phyloP scores from a whole-genome alignment of 2,113 vertebrate genomes.

The Globicephala melas region DNA sequence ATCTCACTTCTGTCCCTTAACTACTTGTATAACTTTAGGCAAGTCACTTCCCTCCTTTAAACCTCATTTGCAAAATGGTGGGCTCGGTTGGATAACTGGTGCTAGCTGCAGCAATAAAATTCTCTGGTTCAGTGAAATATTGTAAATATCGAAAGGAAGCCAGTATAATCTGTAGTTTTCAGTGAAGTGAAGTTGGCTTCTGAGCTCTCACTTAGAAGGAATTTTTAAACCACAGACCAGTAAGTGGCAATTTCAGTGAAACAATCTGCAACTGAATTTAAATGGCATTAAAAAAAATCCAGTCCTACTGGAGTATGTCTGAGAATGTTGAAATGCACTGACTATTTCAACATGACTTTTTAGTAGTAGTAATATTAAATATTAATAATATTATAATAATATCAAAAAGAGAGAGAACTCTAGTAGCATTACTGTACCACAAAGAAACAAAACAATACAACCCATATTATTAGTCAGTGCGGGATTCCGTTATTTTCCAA shows the following conservation, averaged over 20 bases:
- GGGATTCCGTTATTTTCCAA: not conserved
- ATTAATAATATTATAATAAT: not conserved
- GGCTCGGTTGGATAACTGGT: not conserved
- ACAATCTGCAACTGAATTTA: not conserved
- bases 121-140: not conserved
- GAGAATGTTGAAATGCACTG: not conserved
- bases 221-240: slow-evolving; percentile 45
- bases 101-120: not conserved
- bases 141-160: slow-evolving; percentile 22
- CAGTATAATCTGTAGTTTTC: not conserved
- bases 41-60: not conserved
- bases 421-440: not conserved
- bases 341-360: not conserved
- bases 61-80: not conserved
- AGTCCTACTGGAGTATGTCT: not conserved
- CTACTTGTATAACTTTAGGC: not conserved
- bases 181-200: not conserved
- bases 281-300: not conserved
- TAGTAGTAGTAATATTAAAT: not conserved
- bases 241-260: slow-evolving; percentile 7
- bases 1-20: not conserved
- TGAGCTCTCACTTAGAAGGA: slow-evolving; percentile 1
- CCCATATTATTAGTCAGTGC: not conserved
- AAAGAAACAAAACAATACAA: not conserved
- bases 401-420: not conserved